Conservation (phyloP, 2,888 invertebrate species). For the Dysmachus trigonus region DNA sequence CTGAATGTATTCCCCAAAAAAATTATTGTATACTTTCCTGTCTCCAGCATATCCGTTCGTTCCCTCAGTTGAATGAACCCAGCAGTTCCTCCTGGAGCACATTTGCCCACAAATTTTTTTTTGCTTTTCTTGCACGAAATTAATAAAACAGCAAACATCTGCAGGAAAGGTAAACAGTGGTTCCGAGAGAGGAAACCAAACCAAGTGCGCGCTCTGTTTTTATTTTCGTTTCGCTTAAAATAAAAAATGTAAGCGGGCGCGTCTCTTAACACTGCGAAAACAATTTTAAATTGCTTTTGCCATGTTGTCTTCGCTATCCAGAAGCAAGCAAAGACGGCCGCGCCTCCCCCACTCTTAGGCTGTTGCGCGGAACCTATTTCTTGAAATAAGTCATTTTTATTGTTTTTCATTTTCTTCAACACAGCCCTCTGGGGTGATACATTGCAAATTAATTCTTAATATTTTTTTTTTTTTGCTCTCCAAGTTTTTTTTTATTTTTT, state of each 20-base stretch:
- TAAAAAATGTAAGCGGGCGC: background rate
- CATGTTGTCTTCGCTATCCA: slow-evolving; percentile 11
- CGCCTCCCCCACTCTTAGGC: background rate
- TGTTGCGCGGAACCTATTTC: background rate
- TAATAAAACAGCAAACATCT: background rate
- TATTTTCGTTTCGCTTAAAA: background rate
- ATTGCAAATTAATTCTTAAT: slow-evolving; percentile 30
- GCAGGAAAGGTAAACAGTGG: background rate
- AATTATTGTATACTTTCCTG: background rate
- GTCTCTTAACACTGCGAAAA: slow-evolving; percentile 11
- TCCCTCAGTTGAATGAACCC: background rate
- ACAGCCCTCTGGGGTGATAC: slow-evolving; percentile 8
- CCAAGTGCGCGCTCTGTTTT: background rate
- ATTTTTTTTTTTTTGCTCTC: background rate
- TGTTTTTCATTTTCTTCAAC: slow-evolving; percentile 1
- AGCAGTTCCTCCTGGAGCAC: background rate
- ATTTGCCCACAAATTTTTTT: background rate
- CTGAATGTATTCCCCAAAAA: background rate
- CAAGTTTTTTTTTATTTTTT: background rate
- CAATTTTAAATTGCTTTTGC: slow-evolving; percentile 25
- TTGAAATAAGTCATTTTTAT: slow-evolving; percentile 25
- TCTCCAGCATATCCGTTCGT: background rate
- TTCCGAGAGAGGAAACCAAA: background rate
- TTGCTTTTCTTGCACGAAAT: background rate
- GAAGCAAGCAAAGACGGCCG: background rate